Evolutionary conservation across 2,113 vertebrate genomes (phyloP).

Genomic region (Pagrus major): DNA sequence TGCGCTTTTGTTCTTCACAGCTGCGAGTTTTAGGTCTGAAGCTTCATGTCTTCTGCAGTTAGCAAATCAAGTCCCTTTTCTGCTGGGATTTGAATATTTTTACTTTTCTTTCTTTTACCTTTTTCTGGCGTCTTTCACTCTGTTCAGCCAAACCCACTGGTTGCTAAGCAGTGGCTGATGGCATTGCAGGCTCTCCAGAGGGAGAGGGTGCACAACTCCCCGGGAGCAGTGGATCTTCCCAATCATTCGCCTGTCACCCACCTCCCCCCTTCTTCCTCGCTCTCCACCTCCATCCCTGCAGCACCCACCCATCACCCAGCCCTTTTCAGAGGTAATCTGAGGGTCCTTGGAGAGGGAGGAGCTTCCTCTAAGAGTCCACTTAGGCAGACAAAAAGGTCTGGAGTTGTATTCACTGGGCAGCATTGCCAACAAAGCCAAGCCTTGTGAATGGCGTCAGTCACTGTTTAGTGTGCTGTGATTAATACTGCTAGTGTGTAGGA

Average conservation of each 20-base stretch:
- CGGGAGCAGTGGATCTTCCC: slow-evolving; percentile 87
- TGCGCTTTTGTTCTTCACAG: slow-evolving; percentile 69
- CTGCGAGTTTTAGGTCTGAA: slow-evolving; percentile 56
- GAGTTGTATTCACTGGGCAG: slow-evolving; percentile 88
- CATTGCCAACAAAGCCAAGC: slow-evolving; percentile 84
- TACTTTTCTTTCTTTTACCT: slow-evolving; percentile 24
- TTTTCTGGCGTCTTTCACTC: slow-evolving; percentile 57
- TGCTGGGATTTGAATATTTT: slow-evolving; percentile 58
- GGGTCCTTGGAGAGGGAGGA: slow-evolving; percentile 84
- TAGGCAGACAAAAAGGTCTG: slow-evolving; percentile 87
- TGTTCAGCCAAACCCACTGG: slow-evolving; percentile 81
- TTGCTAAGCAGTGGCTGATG: slow-evolving; percentile 85
- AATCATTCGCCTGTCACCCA: slow-evolving; percentile 76
- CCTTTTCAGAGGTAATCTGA: slow-evolving; percentile 85
- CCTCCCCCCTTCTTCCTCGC: slow-evolving; percentile 33
- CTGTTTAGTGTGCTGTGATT: slow-evolving; percentile 90
- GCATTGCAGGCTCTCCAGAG: slow-evolving; percentile 75
- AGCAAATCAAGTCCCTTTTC: slow-evolving; percentile 48
- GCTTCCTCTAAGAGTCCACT: slow-evolving; percentile 89
- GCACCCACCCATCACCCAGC: slow-evolving; percentile 73
- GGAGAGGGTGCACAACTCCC: slow-evolving; percentile 83
- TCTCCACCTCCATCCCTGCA: slow-evolving; percentile 48
- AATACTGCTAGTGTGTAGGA: slow-evolving; percentile 84
- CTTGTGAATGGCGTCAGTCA: slow-evolving; percentile 90
- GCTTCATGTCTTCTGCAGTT: slow-evolving; percentile 36